Conservation (phyloP, 2,797 vertebrate genomes). For the Phylloscopus collybita region DNA sequence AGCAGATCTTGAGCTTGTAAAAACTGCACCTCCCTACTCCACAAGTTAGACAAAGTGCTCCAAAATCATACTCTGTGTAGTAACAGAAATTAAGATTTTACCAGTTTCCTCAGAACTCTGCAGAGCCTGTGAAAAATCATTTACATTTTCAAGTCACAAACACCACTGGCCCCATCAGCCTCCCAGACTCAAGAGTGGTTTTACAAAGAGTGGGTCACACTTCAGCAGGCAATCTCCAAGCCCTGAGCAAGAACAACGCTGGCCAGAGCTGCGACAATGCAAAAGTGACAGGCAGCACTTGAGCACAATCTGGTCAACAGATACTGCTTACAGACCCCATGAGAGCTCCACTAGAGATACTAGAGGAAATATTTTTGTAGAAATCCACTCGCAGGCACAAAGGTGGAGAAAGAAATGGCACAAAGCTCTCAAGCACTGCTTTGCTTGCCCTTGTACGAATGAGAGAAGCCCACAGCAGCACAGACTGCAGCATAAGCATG, state of each 20-base stretch:
- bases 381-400: neutral
- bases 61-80: neutral
- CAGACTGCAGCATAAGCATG: neutral
- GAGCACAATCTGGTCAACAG: neutral
- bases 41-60: neutral
- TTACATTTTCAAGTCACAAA: neutral
- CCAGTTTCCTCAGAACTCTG: neutral
- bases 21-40: neutral
- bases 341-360: neutral
- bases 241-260: neutral
- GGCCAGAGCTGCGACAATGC: neutral
- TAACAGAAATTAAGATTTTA: neutral
- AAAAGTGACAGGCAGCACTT: neutral
- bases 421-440: neutral
- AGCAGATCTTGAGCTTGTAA: neutral
- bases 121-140: neutral
- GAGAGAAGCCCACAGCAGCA: neutral
- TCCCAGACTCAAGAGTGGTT: neutral
- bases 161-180: neutral
- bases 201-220: neutral
- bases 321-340: neutral
- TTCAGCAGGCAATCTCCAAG: neutral
- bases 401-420: neutral
- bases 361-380: neutral
- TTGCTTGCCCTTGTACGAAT: neutral